Evolutionary conservation across 2,113 vertebrate genomes (phyloP).

Genomic region (Myanophis thanlyinensis): DNA sequence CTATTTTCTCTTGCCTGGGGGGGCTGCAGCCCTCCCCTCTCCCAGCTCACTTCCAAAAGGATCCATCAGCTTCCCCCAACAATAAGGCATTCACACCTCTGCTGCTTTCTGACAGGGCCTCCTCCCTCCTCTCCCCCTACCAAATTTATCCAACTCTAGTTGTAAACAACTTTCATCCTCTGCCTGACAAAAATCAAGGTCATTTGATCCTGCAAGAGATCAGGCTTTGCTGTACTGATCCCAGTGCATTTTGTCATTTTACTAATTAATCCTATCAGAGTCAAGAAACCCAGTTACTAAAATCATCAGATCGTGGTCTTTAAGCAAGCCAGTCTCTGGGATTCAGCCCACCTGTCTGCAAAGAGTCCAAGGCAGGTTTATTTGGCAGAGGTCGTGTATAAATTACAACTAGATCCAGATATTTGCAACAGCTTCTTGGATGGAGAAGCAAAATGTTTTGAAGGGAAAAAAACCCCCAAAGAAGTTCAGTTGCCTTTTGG

Average conservation of each 20-base stretch:
- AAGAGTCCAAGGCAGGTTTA: not conserved
- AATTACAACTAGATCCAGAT: not conserved
- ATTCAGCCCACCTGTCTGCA: not conserved
- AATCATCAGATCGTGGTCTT: not conserved
- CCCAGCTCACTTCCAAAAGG: conserved; percentile 17
- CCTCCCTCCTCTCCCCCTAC: too few relatives aligned
- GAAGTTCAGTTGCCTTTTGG: not conserved
- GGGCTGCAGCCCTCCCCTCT: not conserved
- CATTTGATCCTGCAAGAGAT: not conserved
- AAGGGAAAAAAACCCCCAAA: not conserved
- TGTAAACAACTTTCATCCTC: conserved; percentile 15
- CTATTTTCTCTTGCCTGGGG: not conserved
- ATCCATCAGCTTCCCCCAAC: conserved; percentile 19
- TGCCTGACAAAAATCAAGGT: conserved; percentile 3
- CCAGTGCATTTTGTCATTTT: too few relatives aligned
- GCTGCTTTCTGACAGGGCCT: not conserved
- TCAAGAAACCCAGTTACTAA: not conserved
- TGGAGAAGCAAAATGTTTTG: not conserved
- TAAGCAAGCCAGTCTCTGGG: not conserved
- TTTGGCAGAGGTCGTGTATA: not conserved
- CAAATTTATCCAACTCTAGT: not conserved
- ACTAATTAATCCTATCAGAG: too few relatives aligned
- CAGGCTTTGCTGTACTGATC: not conserved
- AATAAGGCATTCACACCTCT: conserved; percentile 29
- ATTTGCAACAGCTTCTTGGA: not conserved